A percentile compares a stretch with the other conserved stretches of the same genome.
phyloP scores from a whole-genome alignment of 2,113 vertebrate species.

The Rhinoptilus africanus region DNA sequence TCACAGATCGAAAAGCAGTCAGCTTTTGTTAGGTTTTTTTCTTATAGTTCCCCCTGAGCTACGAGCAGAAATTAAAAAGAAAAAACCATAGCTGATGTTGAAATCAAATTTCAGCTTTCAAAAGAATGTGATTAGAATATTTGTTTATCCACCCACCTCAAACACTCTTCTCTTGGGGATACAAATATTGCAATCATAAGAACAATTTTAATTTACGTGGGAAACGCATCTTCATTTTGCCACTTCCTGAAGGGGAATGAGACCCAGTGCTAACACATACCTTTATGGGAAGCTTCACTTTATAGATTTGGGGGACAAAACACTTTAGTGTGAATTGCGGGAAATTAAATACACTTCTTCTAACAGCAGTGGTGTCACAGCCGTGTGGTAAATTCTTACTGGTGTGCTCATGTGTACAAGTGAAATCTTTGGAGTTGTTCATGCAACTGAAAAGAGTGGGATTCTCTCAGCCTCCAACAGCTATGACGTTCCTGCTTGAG shows the following conservation, averaged over 20 bases:
- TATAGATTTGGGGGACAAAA: neutral
- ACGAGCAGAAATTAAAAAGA: neutral
- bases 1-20: neutral
- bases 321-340: neutral
- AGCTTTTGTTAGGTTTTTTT: neutral
- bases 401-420: neutral
- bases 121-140: conserved; percentile 40
- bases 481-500: neutral
- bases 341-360: neutral
- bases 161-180: conserved; percentile 28
- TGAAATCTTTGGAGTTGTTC: neutral
- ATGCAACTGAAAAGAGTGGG: neutral
- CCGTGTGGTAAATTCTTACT: neutral
- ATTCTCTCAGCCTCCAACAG: neutral
- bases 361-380: neutral
- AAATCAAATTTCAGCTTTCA: conserved; percentile 38
- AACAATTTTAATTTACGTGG: conserved; percentile 45
- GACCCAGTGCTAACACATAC: neutral
- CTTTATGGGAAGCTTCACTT: neutral
- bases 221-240: conserved; percentile 22
- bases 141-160: conserved; percentile 54
- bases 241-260: neutral
- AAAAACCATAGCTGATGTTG: neutral
- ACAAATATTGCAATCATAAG: conserved; percentile 38
- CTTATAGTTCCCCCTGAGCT: neutral